Percentiles rank a stretch among this genome's conserved stretches.
These are phyloP conservation scores for Tethea ocularis DNA, from an alignment of 2,888 invertebrate species.

Conservation along the genomic window DNA sequence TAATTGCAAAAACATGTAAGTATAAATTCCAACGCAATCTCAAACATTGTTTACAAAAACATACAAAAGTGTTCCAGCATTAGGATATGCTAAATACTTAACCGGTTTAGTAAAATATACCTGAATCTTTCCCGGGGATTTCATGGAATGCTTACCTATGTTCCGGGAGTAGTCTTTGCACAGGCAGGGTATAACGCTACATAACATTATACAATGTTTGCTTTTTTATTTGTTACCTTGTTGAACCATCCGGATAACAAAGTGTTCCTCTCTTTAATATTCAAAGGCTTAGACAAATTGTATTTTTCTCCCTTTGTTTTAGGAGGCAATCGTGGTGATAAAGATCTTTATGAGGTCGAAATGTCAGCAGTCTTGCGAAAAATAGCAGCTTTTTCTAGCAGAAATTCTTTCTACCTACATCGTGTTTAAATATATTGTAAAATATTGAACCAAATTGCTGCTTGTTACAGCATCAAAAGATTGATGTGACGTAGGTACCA, in stretches of 20 bases:
- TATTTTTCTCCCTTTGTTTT: conserved; percentile 13
- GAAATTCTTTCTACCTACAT: background rate
- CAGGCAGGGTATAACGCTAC: background rate
- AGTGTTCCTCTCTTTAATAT: conserved; percentile 13
- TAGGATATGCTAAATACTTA: conserved; percentile 44
- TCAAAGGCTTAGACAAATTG: conserved; percentile 11
- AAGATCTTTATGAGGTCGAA: conserved; percentile 8
- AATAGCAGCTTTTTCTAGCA: background rate
- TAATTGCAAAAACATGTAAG: conserved; percentile 2
- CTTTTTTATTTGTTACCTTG: conserved; percentile 12
- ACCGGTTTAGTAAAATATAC: conserved; percentile 37
- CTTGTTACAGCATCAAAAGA: background rate
- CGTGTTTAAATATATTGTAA: background rate
- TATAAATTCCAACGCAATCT: conserved; percentile 23
- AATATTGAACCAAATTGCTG: background rate
- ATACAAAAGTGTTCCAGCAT: conserved; percentile 17
- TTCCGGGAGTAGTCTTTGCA: conserved; percentile 17
- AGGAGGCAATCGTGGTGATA: conserved; percentile 1
- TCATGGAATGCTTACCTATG: conserved; percentile 41
- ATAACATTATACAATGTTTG: conserved; percentile 1
- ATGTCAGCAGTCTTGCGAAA: conserved; percentile 7
- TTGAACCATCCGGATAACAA: conserved; percentile 10
- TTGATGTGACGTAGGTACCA: background rate
- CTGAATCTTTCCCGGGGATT: conserved; percentile 32
- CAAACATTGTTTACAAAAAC: conserved; percentile 28